A percentile compares a stretch with the other conserved stretches of the same genome.
Evolutionary conservation across 2,113 vertebrate genomes (phyloP).

Genomic region (Dicerorhinus sumatrensis): DNA sequence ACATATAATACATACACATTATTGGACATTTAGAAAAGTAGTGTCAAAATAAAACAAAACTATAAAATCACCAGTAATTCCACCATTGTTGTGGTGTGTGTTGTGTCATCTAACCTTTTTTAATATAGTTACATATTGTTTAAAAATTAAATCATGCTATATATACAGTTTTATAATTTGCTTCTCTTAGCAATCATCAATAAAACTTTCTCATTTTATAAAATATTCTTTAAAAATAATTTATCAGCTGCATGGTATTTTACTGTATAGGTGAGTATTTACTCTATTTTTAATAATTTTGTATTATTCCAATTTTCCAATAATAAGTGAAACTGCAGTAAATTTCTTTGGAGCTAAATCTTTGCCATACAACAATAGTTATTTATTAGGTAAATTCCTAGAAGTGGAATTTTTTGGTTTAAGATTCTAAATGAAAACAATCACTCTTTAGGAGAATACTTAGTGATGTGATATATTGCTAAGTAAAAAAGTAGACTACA

Average conservation of each 20-base stretch:
- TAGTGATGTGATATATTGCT: background rate
- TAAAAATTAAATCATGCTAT: background rate
- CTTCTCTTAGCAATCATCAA: background rate
- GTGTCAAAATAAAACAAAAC: background rate
- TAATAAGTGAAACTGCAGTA: background rate
- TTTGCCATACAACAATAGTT: background rate
- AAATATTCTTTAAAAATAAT: background rate
- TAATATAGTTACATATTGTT: background rate
- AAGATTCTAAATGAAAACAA: background rate
- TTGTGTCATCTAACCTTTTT: background rate
- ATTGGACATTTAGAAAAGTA: background rate
- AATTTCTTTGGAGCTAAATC: background rate
- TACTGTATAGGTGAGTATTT: background rate
- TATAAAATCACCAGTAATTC: background rate
- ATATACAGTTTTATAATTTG: background rate
- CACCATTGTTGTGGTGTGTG: background rate
- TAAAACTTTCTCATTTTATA: background rate
- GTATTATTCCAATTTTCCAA: background rate
- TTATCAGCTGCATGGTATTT: background rate
- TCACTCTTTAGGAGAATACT: background rate
- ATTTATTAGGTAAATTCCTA: conserved; percentile 33
- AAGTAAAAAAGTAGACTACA: background rate
- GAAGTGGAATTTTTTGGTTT: background rate
- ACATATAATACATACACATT: background rate
- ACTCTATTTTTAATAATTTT: background rate